Percentiles rank a stretch among this genome's conserved stretches.
These are phyloP conservation scores for Taenioides sp. DNA, from an alignment of 2,797 vertebrate genomes.

Conservation along the genomic window DNA sequence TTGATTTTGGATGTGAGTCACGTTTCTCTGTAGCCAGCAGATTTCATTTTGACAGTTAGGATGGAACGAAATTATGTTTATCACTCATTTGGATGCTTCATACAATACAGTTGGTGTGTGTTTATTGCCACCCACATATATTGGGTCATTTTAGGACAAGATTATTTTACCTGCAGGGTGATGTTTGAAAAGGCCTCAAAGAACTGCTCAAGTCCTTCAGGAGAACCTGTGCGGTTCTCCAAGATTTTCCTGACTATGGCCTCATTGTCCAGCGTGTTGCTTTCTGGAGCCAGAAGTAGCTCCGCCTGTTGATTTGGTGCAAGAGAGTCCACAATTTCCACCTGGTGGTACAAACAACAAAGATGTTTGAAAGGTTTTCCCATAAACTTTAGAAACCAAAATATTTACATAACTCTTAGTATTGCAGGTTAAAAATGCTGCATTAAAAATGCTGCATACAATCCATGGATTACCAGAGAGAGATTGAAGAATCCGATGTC, in stretches of 20 bases:
- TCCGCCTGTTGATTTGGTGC: constrained; percentile 51
- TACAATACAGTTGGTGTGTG: not conserved
- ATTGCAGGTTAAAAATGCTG: not conserved
- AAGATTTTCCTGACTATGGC: constrained; percentile 34
- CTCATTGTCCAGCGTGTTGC: constrained; percentile 23
- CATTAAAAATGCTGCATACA: not conserved
- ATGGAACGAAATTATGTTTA: not conserved
- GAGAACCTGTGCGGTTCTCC: constrained; percentile 14
- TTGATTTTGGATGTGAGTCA: constrained; percentile 20
- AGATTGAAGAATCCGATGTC: constrained; percentile 37
- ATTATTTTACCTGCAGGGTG: constrained; percentile 30
- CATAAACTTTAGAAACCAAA: not conserved
- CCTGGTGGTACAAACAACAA: not conserved
- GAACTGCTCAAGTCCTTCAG: not conserved
- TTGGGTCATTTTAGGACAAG: not conserved
- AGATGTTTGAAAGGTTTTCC: not conserved
- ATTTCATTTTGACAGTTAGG: no score
- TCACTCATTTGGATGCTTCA: not conserved
- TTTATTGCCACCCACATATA: not conserved
- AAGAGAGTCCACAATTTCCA: constrained; percentile 23
- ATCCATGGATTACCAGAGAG: constrained; percentile 27
- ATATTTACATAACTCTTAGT: no score
- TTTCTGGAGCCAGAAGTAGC: constrained; percentile 45
- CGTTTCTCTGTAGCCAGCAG: constrained; percentile 32
- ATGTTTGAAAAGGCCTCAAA: constrained; percentile 18